Percentiles rank a stretch among this genome's conserved stretches.
phyloP scores from a whole-genome alignment of 2,888 invertebrate genomes.

The Dioctria rufipes region DNA sequence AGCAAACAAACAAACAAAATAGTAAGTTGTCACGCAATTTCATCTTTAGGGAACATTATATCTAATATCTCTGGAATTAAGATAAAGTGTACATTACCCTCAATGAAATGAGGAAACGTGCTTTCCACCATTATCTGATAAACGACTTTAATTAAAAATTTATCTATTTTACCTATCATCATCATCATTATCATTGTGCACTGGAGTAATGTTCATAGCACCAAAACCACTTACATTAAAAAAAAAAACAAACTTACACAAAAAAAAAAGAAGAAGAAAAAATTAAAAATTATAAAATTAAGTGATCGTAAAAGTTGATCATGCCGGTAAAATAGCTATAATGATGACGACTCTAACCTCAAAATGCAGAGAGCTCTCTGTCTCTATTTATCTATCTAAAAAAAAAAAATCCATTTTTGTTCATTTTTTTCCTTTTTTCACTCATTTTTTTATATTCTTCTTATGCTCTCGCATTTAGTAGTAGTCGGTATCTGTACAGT shows the following conservation, averaged over 20 bases:
- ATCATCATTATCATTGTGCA: too few species aligned
- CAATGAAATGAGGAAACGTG: background rate
- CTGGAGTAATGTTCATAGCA: too few species aligned
- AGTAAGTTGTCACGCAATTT: background rate
- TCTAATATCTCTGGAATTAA: background rate
- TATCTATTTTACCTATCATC: too few species aligned
- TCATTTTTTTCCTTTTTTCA: background rate
- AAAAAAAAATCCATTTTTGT: background rate
- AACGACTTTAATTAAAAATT: background rate
- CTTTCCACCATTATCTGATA: constrained; percentile 1
- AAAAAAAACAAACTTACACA: too few species aligned
- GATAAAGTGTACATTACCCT: background rate
- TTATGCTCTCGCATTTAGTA: background rate
- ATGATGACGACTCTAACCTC: background rate
- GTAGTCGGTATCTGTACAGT: background rate
- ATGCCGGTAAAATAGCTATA: background rate
- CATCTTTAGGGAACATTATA: too few species aligned
- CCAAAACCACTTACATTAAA: too few species aligned
- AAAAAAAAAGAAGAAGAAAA: background rate
- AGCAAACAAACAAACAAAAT: background rate
- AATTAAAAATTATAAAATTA: constrained; percentile 12
- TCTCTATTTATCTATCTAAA: background rate
- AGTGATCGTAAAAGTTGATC: constrained; percentile 9
- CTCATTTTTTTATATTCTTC: background rate
- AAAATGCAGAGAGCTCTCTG: background rate